phyloP scores from a whole-genome alignment of 2,797 vertebrate genomes.

The Dermochelys coriacea region DNA sequence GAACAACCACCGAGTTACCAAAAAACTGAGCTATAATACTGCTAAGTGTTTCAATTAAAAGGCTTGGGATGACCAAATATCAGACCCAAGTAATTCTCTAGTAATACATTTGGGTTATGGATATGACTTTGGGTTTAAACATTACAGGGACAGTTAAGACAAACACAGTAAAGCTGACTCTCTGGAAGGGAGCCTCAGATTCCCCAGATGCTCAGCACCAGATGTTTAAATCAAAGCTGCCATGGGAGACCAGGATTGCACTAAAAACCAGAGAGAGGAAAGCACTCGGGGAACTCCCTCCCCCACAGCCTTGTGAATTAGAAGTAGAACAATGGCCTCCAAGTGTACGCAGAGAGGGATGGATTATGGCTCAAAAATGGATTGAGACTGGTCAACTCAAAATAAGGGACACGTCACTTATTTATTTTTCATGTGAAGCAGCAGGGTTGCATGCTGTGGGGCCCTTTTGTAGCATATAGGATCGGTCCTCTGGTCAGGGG shows the following conservation, averaged over 20 bases:
- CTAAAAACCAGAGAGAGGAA: background rate
- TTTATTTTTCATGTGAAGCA: background rate
- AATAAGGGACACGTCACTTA: background rate
- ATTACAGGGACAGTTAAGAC: background rate
- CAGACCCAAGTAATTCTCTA: background rate
- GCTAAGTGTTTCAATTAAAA: background rate
- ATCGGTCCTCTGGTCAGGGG: background rate
- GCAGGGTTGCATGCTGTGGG: background rate
- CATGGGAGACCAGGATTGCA: background rate
- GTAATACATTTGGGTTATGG: background rate
- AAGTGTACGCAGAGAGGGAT: background rate
- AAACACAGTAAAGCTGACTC: background rate
- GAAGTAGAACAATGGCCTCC: background rate
- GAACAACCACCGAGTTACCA: rapidly evolving
- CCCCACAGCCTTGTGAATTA: rapidly evolving
- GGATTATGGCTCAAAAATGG: background rate
- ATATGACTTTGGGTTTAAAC: background rate
- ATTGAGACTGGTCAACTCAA: background rate
- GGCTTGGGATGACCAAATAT: background rate
- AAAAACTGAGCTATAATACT: background rate
- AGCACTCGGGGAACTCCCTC: background rate
- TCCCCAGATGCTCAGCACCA: background rate
- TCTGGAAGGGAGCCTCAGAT: background rate
- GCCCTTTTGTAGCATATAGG: background rate
- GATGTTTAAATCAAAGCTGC: constrained; percentile 1